Evolutionary conservation across 2,888 invertebrate species (phyloP), one percentile per base, ranked within the genome.

Genomic region (Chaetoderma sp.): DNA sequence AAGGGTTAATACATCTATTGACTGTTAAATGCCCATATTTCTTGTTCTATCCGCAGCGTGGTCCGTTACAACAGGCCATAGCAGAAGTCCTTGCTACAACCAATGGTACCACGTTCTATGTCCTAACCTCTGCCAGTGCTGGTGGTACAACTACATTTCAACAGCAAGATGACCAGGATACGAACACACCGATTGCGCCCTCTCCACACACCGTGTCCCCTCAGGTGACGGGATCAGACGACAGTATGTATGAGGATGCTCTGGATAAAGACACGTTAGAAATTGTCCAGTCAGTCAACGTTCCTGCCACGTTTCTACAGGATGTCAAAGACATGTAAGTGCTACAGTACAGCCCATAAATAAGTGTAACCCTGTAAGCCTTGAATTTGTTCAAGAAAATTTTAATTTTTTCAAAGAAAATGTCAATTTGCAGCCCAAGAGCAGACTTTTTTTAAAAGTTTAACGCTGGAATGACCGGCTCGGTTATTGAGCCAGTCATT

Each of bases 21-120:
- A n/a, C n/a, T n/a, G n/a, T n/a, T n/a, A n/a, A n/a, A n/a, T n/a
- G n/a, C n/a, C n/a, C n/a, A n/a, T n/a, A n/a, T n/a, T n/a, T n/a
- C n/a, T n/a, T n/a, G n/a, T n/a, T n/a, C n/a, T n/a, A n/a, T n/a
- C n/a, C n/a, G n/a, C n/a, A n/a, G n/a, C n/a, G n/a, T n/a, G n/a
- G n/a, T n/a, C n/a, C n/a, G n/a, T n/a, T n/a, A n/a, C n/a, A n/a
- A n/a, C n/a, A n/a, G n/a, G 73, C 78, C 3, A 77, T 83, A 8
- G 74, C 71, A 21, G 83, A 84, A 54, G 77, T 82, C 8, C 65
- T 85, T 16, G 66, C 68, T 10, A 83, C 85, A 5, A 75, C 75
- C 16, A 81, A 77, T 55, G 85, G 85, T 10, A 84, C 83, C 5
- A 76, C 78, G 18, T 85, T 84, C 69, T 83, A 82, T 64, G 79